Base-by-base conservation (phyloP, 1,140 invertebrate species). In the Centruroides sculpturatus region DNA sequence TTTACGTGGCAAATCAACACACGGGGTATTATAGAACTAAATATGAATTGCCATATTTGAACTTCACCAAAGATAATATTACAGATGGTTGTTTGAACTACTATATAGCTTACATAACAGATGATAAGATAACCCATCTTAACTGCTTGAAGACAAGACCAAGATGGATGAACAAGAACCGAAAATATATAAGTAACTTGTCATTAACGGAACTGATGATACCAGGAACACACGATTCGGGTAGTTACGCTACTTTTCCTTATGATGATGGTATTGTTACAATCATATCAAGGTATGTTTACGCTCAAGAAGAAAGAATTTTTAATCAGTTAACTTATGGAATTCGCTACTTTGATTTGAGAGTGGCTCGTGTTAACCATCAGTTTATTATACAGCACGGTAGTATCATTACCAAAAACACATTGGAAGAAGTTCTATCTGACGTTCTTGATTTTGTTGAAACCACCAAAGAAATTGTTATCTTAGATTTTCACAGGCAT, bases 301-400 rank as follows among this genome's bases (percentile, higher is more conserved):
- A 66, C 34, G 52, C 62, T 34, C 88, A 91, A 72, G 85, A 89
- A 70, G 80, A 83, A 50, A 81, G 83, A 67, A 77, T 89, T 23
- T 89, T 85, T 82, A 80, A 80, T 0, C 87, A 89, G 70, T 75
- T 90, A 11, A 81, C 86, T 2, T 83, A 87, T 69, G 87, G 87
- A 1, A 74, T 77, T 3, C 76, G 87, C 66, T 89, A 88, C 69
- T 74, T 91, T 35, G 87, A 91, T 73, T 78, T 91, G 23, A 81
- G 86, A 61, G 75, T 85, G 59, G 80, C 70, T 0, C 62, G 67
- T 1, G 64, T 58, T 6, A 68, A 70, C 1, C 61, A 67, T 0
- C 72, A 75, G 3, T 85, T 84, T 67, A 85, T 80, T 79, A 75
- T 76, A 2, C 81, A 81, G 67, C 81, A 83, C 61, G 80, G 79